phyloP scores from a whole-genome alignment of 2,797 vertebrate genomes.

The Paedocypris micromegethes region DNA sequence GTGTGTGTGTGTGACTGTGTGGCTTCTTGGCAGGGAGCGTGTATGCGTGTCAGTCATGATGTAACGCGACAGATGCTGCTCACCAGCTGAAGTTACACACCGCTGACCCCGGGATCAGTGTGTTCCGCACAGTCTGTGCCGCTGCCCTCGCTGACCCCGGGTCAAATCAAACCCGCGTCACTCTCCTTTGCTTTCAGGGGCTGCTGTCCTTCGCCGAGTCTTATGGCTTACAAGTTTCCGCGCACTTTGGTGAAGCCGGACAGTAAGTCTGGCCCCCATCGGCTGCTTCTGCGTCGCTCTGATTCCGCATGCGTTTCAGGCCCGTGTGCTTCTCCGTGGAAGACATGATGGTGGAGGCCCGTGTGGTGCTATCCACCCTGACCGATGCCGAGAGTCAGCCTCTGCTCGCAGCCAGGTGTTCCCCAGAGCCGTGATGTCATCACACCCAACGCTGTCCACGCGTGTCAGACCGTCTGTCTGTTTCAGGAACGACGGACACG shows the following conservation, averaged over 20 bases:
- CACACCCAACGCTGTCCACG: too few relatives aligned
- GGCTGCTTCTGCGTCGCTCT: background rate
- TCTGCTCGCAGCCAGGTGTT: constrained; percentile 56
- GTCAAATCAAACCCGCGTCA: too few relatives aligned
- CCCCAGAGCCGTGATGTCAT: background rate
- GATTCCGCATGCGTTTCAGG: constrained; percentile 57
- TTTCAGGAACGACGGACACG: constrained; percentile 19
- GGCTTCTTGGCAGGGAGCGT: constrained; percentile 26
- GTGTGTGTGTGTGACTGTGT: constrained; percentile 17
- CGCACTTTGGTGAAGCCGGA: constrained; percentile 77
- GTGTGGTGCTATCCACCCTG: constrained; percentile 82
- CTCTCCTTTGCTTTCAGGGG: constrained; percentile 64
- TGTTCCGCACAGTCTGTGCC: background rate
- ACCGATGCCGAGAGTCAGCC: constrained; percentile 55
- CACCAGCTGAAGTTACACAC: too few relatives aligned
- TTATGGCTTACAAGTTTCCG: constrained; percentile 65
- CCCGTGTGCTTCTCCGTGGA: constrained; percentile 82
- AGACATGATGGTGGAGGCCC: constrained; percentile 78
- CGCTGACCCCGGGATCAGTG: background rate
- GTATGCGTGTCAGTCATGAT: constrained; percentile 47
- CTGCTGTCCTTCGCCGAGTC: constrained; percentile 82
- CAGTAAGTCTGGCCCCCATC: constrained; percentile 65
- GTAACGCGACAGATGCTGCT: constrained; percentile 42
- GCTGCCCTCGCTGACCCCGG: too few relatives aligned
- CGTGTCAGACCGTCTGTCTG: background rate